phyloP scores from a whole-genome alignment of 2,113 vertebrate genomes.

The Sturnira hondurensis region DNA sequence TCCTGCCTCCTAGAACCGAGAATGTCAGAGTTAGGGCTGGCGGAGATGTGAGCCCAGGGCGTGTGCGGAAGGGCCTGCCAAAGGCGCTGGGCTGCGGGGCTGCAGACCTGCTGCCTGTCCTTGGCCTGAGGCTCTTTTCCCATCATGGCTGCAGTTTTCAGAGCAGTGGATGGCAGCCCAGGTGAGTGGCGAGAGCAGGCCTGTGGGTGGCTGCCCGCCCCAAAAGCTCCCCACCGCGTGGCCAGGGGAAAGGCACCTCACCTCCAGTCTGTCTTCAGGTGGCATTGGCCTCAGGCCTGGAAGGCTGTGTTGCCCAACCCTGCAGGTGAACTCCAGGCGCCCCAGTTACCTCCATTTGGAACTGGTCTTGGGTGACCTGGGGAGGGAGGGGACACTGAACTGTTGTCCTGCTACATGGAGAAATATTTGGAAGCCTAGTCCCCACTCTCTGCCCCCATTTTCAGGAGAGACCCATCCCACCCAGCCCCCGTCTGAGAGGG shows the following conservation, averaged over 20 bases:
- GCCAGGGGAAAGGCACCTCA: background rate
- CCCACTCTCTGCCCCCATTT: background rate
- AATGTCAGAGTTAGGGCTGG: background rate
- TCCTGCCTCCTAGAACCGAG: too few relatives aligned
- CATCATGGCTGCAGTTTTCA: background rate
- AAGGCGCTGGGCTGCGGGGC: rapidly evolving
- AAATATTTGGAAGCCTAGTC: background rate
- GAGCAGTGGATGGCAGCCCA: background rate
- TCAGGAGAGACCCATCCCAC: too few relatives aligned
- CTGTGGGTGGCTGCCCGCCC: background rate
- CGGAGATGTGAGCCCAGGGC: too few relatives aligned
- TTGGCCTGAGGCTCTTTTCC: background rate
- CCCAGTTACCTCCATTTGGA: background rate
- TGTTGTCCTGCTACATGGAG: background rate
- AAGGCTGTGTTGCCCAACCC: background rate
- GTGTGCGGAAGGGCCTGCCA: rapidly evolving
- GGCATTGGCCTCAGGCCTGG: background rate
- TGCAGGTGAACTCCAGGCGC: background rate
- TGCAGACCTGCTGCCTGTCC: background rate
- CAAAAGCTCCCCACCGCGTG: background rate
- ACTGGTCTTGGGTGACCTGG: background rate
- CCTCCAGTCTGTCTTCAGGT: background rate
- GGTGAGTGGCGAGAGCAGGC: rapidly evolving
- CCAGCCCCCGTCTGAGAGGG: too few relatives aligned
- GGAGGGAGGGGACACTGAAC: background rate